Base-by-base conservation (phyloP, 2,888 invertebrate species). In the Eulithis prunata region DNA sequence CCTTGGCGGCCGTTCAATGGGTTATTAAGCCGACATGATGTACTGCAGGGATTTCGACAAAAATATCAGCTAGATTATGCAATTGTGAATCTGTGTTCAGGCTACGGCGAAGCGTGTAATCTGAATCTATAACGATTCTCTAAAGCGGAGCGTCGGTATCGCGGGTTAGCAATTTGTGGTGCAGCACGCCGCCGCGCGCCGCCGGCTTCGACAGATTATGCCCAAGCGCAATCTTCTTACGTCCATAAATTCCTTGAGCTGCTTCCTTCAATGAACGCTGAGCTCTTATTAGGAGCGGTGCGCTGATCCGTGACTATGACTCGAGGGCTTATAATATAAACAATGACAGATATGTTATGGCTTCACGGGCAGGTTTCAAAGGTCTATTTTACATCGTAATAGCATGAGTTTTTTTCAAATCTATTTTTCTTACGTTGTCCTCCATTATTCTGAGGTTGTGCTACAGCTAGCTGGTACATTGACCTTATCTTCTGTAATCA, bases 231-330 rank as follows among this genome's bases (percentile, higher is more conserved):
- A 90, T 90, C 88, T 86, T 78, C 86, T 87, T 87, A 84, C 79
- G 75, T 78, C 78, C 86, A 90, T 91, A 91, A 91, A 90, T 90
- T 89, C 84, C 79, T 74, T 73, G 75, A 73, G 79, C 79, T 82
- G 81, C 80, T 81, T 80, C 78, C 81, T 79, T 81, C 80, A 79
- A 76, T 78, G 77, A 79, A 76, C 79, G 80, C 78, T 79, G 79
- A 80, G 81, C 79, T 80, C 80, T 82, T 85, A 86, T 85, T 86
- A 84, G 81, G 76, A 74, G 67, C 75, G 72, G 69, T 68, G 72
- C 69, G 69, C 66, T 71, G 73, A 73, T 76, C 69, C 71, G 73
- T 76, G 81, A 80, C 80, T 78, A 75, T 75, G 75, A 76, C 85
- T 81, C 73, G 71, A 72, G 81, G 85, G 84, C 82, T 79, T 76